phyloP scores from a whole-genome alignment of 2,888 invertebrate species.

The Phengaris arion region DNA sequence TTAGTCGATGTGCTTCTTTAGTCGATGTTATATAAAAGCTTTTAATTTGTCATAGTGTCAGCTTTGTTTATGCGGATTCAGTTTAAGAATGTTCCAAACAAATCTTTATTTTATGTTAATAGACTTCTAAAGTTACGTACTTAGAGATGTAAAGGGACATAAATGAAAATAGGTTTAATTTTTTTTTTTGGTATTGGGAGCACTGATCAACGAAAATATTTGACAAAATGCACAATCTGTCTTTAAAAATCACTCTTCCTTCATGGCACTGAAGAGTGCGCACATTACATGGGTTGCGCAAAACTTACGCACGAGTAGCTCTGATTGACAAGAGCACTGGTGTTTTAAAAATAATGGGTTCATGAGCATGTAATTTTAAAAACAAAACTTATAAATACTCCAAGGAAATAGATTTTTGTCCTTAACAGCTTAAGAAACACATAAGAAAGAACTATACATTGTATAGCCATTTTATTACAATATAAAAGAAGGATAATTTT shows the following conservation, averaged over 20 bases:
- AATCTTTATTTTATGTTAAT: background rate
- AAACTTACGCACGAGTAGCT: background rate
- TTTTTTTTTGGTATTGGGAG: background rate
- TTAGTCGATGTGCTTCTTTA: constrained; percentile 9
- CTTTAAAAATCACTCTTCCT: background rate
- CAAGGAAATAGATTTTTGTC: too few species aligned
- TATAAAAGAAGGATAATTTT: too few species aligned
- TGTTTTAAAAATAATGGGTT: background rate
- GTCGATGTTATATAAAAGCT: constrained; percentile 12
- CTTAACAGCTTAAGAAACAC: too few species aligned
- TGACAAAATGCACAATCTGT: constrained; percentile 10
- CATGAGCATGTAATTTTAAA: background rate
- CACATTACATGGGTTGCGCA: background rate
- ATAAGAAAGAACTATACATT: too few species aligned
- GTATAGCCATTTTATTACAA: too few species aligned
- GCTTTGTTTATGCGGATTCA: background rate
- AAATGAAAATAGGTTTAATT: background rate
- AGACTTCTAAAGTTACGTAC: background rate
- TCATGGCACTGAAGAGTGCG: constrained; percentile 2
- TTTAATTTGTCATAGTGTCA: constrained; percentile 18
- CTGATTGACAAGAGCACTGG: background rate
- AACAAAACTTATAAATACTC: too few species aligned
- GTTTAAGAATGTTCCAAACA: background rate
- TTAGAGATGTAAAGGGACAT: background rate
- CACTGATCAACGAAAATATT: background rate